These are phyloP conservation scores for Hipparchia semele DNA, from an alignment of 2,888 invertebrate genomes.

Conservation along the genomic window DNA sequence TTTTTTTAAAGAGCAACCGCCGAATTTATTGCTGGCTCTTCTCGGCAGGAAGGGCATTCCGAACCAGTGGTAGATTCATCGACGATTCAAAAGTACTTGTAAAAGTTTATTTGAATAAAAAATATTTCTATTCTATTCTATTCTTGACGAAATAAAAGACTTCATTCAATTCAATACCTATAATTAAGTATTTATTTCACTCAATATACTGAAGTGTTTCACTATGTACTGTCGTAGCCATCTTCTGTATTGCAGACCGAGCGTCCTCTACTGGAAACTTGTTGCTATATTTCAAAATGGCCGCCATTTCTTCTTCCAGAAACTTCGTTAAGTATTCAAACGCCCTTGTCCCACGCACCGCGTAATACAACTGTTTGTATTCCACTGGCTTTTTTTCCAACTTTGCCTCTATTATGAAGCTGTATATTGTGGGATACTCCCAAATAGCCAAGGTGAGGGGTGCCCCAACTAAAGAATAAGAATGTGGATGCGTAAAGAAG, in stretches of 20 bases:
- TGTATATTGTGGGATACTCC: conserved; percentile 73
- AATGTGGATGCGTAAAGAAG: conserved; percentile 70
- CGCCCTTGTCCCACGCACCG: conserved; percentile 64
- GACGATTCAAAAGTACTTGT: no score
- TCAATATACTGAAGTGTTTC: conserved; percentile 72
- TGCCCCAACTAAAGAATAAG: conserved; percentile 69
- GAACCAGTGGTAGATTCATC: no score
- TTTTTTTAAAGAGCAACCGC: no score
- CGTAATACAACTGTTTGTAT: conserved; percentile 67
- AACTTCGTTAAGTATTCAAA: conserved; percentile 65
- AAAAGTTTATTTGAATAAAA: no score
- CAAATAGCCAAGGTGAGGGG: conserved; percentile 68
- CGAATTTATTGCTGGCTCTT: no score
- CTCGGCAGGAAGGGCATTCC: no score
- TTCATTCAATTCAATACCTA: no score
- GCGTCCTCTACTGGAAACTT: conserved; percentile 70
- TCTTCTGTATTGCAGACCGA: conserved; percentile 64
- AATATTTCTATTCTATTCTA: no score
- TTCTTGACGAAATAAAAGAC: no score
- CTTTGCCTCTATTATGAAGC: conserved; percentile 61
- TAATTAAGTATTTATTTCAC: conserved; percentile 41
- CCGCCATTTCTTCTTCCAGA: conserved; percentile 64
- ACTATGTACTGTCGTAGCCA: conserved; percentile 67
- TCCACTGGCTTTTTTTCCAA: conserved; percentile 60
- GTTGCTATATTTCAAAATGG: conserved; percentile 60